phyloP scores from a whole-genome alignment of 1,140 invertebrate species.

The Agrypnia vestita region DNA sequence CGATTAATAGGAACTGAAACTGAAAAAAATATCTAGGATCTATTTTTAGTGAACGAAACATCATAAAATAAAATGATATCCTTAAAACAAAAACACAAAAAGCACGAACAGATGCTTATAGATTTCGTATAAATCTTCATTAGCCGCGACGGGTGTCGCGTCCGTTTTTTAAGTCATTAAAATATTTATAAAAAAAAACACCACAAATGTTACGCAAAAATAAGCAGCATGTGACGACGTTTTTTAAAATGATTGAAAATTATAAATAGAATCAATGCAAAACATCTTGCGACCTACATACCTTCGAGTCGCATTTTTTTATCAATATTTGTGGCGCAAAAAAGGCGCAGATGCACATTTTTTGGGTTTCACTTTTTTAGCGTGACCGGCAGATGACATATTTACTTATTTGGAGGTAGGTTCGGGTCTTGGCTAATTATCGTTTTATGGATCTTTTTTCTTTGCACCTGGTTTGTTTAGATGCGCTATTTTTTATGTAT shows the following conservation, averaged over 20 bases:
- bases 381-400: constrained; percentile 54
- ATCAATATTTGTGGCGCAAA: constrained; percentile 29
- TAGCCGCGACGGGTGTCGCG: not conserved
- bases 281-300: constrained; percentile 60
- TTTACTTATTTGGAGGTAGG: constrained; percentile 3
- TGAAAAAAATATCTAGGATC: not conserved
- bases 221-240: constrained; percentile 14
- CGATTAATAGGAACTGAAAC: no score
- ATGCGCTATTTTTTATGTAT: not conserved
- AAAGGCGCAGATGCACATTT: constrained; percentile 49
- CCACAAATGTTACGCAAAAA: constrained; percentile 19
- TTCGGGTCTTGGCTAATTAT: constrained; percentile 35
- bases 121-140: constrained; percentile 36
- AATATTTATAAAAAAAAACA: constrained; percentile 24
- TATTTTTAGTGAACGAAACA: not conserved
- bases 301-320: constrained; percentile 25
- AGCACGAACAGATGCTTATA: constrained; percentile 12
- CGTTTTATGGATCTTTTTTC: constrained; percentile 25
- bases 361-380: constrained; percentile 37
- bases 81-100: constrained; percentile 11
- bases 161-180: constrained; percentile 18
- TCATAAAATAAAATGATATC: not conserved
- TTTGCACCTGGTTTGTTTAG: constrained; percentile 46
- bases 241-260: constrained; percentile 24
- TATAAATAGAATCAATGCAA: constrained; percentile 57